Evolutionary conservation across 2,113 vertebrate genomes (phyloP).

Genomic region (Mirounga angustirostris): DNA sequence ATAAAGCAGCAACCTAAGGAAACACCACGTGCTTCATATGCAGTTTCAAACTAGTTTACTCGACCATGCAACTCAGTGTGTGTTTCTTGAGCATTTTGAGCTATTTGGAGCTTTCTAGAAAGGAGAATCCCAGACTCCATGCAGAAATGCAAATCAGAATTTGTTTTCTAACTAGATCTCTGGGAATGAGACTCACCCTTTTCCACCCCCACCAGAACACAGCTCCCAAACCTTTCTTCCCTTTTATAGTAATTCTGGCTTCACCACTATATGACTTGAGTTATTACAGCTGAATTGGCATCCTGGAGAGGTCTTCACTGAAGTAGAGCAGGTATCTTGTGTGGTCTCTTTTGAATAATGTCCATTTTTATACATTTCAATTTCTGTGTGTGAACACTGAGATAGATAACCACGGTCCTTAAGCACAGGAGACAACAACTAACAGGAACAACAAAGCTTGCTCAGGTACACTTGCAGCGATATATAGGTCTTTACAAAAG

Average conservation of each 20-base stretch:
- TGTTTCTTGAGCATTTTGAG: neutral
- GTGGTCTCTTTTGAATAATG: slow-evolving; percentile 24
- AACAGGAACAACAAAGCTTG: neutral
- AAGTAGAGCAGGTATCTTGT: neutral
- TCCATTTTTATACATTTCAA: neutral
- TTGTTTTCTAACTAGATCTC: neutral
- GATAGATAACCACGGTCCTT: slow-evolving; percentile 30
- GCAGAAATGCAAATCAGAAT: neutral
- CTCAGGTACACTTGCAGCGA: neutral
- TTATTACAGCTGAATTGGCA: neutral
- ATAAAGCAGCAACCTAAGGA: neutral
- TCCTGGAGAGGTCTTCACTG: neutral
- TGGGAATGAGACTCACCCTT: neutral
- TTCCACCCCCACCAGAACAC: neutral
- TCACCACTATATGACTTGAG: neutral
- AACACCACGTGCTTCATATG: neutral
- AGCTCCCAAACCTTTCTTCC: neutral
- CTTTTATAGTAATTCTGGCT: neutral
- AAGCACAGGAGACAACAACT: neutral
- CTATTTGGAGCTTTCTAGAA: neutral
- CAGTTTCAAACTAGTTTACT: neutral
- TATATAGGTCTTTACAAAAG: slow-evolving; percentile 35
- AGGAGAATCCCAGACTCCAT: neutral
- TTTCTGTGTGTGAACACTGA: slow-evolving; percentile 19
- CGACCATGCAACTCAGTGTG: neutral